phyloP scores from a whole-genome alignment of 2,888 invertebrate species.

The Ganaspis brasiliensis region DNA sequence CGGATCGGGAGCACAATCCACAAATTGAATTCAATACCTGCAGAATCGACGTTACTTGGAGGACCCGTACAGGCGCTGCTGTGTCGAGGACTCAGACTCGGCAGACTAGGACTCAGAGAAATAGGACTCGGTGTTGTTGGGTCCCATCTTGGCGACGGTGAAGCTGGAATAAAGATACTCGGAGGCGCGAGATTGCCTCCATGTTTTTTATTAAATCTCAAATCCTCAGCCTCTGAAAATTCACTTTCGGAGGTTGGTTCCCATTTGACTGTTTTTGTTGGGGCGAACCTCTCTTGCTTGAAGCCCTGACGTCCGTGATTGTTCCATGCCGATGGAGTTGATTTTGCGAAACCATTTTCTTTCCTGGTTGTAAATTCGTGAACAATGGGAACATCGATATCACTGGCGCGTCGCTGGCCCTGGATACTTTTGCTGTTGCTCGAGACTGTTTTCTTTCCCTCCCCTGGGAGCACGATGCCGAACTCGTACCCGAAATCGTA shows the following conservation, averaged over 20 bases:
- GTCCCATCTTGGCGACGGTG: constrained; percentile 77
- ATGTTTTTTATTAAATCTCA: constrained; percentile 78
- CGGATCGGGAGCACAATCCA: constrained; percentile 44
- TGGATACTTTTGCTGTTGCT: constrained; percentile 80
- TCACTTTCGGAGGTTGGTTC: constrained; percentile 85
- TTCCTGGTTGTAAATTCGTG: constrained; percentile 83
- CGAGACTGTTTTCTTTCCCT: constrained; percentile 81
- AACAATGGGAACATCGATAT: constrained; percentile 86
- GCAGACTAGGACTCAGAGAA: constrained; percentile 84
- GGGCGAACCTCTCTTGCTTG: constrained; percentile 50
- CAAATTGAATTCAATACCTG: constrained; percentile 70
- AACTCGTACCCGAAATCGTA: constrained; percentile 92
- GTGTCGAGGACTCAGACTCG: constrained; percentile 82
- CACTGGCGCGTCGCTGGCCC: constrained; percentile 83
- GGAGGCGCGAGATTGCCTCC: constrained; percentile 70
- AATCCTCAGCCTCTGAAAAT: constrained; percentile 83
- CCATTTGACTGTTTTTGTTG: constrained; percentile 83
- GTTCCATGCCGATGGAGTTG: constrained; percentile 57
- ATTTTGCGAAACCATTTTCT: constrained; percentile 74
- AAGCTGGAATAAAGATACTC: constrained; percentile 73
- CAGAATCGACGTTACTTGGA: constrained; percentile 78
- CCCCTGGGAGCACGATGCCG: constrained; percentile 87
- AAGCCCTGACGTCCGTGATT: constrained; percentile 56
- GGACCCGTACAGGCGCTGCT: constrained; percentile 75
- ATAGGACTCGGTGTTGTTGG: constrained; percentile 82